Base-by-base conservation (phyloP, 2,888 invertebrate genomes). In the Mellilla xanthometata region DNA sequence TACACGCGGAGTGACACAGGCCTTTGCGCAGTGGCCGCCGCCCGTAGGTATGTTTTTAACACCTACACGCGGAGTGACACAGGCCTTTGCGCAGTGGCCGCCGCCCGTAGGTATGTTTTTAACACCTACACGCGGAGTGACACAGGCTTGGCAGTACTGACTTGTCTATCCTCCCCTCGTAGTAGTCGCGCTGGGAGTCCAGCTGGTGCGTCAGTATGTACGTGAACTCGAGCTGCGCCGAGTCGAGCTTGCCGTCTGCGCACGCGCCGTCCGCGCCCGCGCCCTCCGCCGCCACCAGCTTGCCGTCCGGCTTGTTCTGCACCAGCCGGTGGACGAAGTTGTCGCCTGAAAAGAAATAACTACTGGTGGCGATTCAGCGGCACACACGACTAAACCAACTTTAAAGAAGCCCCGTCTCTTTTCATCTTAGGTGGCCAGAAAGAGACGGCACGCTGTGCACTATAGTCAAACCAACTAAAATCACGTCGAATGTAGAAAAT, bases 301-400 rank as follows among this genome's bases (percentile, higher is more conserved):
- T 99, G 12, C 99, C 99, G 87, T 99, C 99, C 8, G 94, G 93
- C 87, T 99, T 98, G 81, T 97, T 99, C 87, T 99, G 99, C 12
- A 99, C 93, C 26, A 99, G 90, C 8, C 99, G 93, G 86, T 98
- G 98, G 5, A 98, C 98, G 86, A 97, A 98, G 81, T 97, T 97
- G 81, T 98, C 98, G 0, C 95, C 95, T 91, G 61, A 2, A 24
- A 19, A 1, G 6, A 6, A 19, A 19, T 1, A 19, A n/a, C n/a
- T 1, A 24, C 8, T 19, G 15, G 6, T 19, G 15, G n/a, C n/a
- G n/a, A n/a, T n/a, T n/a, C n/a, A n/a, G n/a, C n/a, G n/a, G n/a
- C n/a, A n/a, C n/a, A n/a, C n/a, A n/a, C n/a, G n/a, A n/a, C n/a
- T n/a, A n/a, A n/a, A n/a, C n/a, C n/a, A n/a, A n/a, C n/a, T n/a